A percentile compares a stretch with the other conserved stretches of the same genome.
Evolutionary conservation across 2,797 vertebrate genomes (phyloP).

Genomic region (Leucoraja ocellata): DNA sequence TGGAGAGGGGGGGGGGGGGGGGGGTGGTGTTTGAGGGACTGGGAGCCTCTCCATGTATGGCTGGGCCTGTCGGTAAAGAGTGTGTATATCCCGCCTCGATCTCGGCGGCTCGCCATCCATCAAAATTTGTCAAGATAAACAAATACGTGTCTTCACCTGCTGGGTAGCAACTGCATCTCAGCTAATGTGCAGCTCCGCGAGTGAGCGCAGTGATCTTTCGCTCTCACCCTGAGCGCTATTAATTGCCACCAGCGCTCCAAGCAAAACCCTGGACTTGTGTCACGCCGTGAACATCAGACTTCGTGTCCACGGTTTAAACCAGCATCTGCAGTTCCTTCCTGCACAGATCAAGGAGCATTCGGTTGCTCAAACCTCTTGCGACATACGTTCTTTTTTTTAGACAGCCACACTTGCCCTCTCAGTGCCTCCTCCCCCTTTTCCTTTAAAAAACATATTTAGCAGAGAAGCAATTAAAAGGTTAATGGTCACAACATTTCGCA

Average conservation of each 20-base stretch:
- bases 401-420: background rate
- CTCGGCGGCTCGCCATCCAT: slow-evolving; percentile 45
- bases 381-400: background rate
- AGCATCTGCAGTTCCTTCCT: no score
- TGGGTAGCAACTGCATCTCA: slow-evolving; percentile 45
- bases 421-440: background rate
- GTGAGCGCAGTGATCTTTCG: background rate
- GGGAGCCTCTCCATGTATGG: background rate
- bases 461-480: background rate
- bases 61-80: background rate
- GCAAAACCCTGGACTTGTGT: slow-evolving; percentile 41
- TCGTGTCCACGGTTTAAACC: no score
- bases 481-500: background rate
- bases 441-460: background rate
- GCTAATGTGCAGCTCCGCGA: slow-evolving; percentile 45
- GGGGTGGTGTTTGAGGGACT: background rate
- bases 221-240: slow-evolving; percentile 39
- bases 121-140: slow-evolving; percentile 45
- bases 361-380: background rate
- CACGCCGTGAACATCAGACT: slow-evolving; percentile 41
- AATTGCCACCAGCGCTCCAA: slow-evolving; percentile 42
- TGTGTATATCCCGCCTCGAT: background rate
- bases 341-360: background rate
- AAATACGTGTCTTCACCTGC: slow-evolving; percentile 43
- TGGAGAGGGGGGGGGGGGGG: background rate